Percentiles rank a stretch among this genome's conserved stretches.
Evolutionary conservation across 2,888 invertebrate species (phyloP).

Genomic region (Harpalus rubripes): DNA sequence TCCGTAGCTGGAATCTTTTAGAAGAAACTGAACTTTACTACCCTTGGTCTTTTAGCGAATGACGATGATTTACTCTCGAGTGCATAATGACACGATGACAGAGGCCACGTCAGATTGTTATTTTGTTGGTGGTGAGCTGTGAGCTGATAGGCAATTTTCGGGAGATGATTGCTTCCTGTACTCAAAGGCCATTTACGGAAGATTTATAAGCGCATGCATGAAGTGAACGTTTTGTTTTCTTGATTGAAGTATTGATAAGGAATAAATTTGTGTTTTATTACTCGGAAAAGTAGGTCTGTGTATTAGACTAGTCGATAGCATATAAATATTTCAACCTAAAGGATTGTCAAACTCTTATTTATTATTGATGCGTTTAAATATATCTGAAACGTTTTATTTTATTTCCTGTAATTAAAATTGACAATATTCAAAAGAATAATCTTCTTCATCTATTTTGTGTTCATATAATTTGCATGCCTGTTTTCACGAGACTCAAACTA

Average conservation of each 20-base stretch:
- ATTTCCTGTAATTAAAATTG: not conserved
- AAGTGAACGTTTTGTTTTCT: constrained; percentile 29
- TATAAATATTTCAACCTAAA: constrained; percentile 19
- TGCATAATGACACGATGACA: constrained; percentile 45
- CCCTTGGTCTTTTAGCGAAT: not conserved
- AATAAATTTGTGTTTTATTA: constrained; percentile 49
- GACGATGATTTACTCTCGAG: constrained; percentile 27
- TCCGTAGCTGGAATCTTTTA: not conserved
- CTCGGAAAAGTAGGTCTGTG: constrained; percentile 23
- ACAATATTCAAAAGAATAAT: no score
- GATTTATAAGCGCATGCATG: constrained; percentile 44
- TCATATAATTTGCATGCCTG: no score
- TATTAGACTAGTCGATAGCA: constrained; percentile 9
- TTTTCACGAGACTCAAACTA: no score
- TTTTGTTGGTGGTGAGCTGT: constrained; percentile 18
- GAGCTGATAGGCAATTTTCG: constrained; percentile 32
- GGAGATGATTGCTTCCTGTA: constrained; percentile 39
- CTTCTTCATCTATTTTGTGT: no score
- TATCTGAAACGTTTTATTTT: not conserved
- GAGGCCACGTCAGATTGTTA: constrained; percentile 29
- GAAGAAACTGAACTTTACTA: no score
- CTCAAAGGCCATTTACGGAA: constrained; percentile 15
- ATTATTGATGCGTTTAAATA: not conserved
- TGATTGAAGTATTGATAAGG: constrained; percentile 48
- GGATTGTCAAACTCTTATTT: not conserved